Conservation (phyloP, 2,888 invertebrate species). For the Diogma glabrata region DNA sequence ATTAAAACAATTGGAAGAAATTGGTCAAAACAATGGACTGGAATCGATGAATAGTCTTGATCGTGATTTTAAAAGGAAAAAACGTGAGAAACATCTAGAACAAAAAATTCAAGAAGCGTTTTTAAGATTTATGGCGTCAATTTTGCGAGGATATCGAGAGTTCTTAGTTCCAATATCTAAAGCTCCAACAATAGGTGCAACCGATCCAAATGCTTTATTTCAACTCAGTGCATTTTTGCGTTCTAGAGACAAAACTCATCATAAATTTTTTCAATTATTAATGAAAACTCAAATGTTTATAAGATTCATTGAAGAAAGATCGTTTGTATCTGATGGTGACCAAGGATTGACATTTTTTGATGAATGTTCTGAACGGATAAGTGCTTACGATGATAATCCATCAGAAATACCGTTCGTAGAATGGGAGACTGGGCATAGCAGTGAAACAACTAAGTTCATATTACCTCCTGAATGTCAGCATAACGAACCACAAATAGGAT, state of each 20-base stretch:
- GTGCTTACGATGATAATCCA: slow-evolving; percentile 40
- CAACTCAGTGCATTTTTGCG: slow-evolving; percentile 82
- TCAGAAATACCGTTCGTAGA: slow-evolving; percentile 61
- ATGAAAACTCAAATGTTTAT: slow-evolving; percentile 96
- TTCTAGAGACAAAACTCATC: slow-evolving; percentile 78
- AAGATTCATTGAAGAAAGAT: slow-evolving; percentile 95
- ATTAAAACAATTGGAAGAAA: slow-evolving; percentile 61
- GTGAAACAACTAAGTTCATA: slow-evolving; percentile 89
- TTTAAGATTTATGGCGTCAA: slow-evolving; percentile 85
- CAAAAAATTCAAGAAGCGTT: slow-evolving; percentile 95
- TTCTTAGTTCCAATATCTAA: slow-evolving; percentile 86
- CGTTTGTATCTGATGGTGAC: slow-evolving; percentile 97
- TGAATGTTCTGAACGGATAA: slow-evolving; percentile 81
- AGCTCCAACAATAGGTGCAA: slow-evolving; percentile 86
- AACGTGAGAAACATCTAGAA: slow-evolving; percentile 69
- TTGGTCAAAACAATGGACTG: slow-evolving; percentile 37
- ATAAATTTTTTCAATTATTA: slow-evolving; percentile 78
- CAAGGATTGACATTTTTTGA: slow-evolving; percentile 94
- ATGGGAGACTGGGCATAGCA: slow-evolving; percentile 62
- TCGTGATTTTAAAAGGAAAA: slow-evolving; percentile 67
- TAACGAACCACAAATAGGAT: slow-evolving; percentile 24
- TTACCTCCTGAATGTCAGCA: slow-evolving; percentile 73
- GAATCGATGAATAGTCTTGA: slow-evolving; percentile 61
- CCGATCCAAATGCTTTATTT: slow-evolving; percentile 90
- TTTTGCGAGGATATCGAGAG: slow-evolving; percentile 79